Conservation (phyloP, 35 echinoderm and acorn worm genomes). For the Lytechinus pictus region DNA sequence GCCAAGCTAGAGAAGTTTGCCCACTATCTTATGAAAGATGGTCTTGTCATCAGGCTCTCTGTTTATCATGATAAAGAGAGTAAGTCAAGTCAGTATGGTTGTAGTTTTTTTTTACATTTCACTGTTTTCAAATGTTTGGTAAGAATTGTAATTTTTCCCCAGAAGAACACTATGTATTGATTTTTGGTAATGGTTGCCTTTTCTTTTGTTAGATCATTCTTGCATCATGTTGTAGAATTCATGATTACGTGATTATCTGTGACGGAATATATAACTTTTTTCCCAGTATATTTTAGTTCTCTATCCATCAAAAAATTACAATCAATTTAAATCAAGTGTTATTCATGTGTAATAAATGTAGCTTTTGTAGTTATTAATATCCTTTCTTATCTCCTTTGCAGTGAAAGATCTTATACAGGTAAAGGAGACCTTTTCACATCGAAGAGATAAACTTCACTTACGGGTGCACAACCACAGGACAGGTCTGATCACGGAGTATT, state of each 20-base stretch:
- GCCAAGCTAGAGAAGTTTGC: slow-evolving; percentile 98
- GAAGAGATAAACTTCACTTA: slow-evolving; percentile 80
- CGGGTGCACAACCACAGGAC: slow-evolving; percentile 88
- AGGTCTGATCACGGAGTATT: slow-evolving; percentile 85
- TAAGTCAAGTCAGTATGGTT: slow-evolving; percentile 52
- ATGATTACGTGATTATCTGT: too few species aligned
- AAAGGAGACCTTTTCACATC: slow-evolving; percentile 88
- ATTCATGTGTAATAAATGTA: neutral
- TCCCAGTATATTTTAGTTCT: too few species aligned
- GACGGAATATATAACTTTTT: too few species aligned
- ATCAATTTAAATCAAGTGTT: too few species aligned
- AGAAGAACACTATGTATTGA: too few species aligned
- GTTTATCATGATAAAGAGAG: slow-evolving; percentile 91
- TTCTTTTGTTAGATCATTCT: too few species aligned
- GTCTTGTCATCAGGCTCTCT: slow-evolving; percentile 88
- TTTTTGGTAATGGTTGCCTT: too few species aligned
- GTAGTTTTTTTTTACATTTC: too few species aligned
- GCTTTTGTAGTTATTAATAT: neutral
- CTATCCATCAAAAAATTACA: too few species aligned
- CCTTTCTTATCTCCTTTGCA: slow-evolving; percentile 46
- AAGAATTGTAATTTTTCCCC: too few species aligned
- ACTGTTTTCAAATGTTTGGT: too few species aligned
- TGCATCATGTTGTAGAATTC: too few species aligned
- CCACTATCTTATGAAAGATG: slow-evolving; percentile 91
- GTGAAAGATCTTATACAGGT: slow-evolving; percentile 90